Percentiles rank a stretch among this genome's conserved stretches.
These are phyloP conservation scores for Trichopoda pennipes DNA, from an alignment of 2,888 invertebrate genomes.

Conservation along the genomic window DNA sequence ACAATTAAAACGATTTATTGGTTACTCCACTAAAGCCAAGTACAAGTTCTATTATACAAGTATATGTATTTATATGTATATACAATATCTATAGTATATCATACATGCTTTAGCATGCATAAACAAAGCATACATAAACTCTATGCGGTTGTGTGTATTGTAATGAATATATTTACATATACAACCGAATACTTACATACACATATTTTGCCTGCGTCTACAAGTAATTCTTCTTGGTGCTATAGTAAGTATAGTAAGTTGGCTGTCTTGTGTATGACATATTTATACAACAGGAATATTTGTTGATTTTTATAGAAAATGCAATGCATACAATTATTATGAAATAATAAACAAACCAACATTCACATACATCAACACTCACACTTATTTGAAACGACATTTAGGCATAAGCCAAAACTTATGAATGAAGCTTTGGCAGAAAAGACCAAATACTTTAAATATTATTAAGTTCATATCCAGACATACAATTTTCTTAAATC, in stretches of 20 bases:
- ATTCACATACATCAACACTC: too few relatives aligned
- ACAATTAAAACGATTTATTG: slow-evolving; percentile 71
- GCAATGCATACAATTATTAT: slow-evolving; percentile 36
- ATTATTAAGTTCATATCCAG: too few relatives aligned
- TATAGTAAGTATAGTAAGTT: too few relatives aligned
- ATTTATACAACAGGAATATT: slow-evolving; percentile 41
- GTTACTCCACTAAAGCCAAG: slow-evolving; percentile 58
- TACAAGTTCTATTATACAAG: slow-evolving; percentile 26
- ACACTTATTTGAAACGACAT: not conserved
- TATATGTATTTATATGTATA: not conserved
- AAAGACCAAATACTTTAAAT: too few relatives aligned
- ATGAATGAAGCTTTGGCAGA: too few relatives aligned
- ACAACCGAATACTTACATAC: not conserved
- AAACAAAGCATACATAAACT: not conserved
- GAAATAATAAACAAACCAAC: slow-evolving; percentile 39
- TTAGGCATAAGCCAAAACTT: not conserved
- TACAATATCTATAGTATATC: not conserved
- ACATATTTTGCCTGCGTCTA: not conserved
- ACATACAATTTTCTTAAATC: too few relatives aligned
- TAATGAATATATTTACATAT: slow-evolving; percentile 2
- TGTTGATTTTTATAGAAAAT: slow-evolving; percentile 53
- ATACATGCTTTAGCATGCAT: not conserved
- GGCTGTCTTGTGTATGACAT: slow-evolving; percentile 2
- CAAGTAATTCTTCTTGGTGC: slow-evolving; percentile 8
- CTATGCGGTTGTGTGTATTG: not conserved